Conservation (phyloP, 2,888 invertebrate species). For the Anthrax anthrax region DNA sequence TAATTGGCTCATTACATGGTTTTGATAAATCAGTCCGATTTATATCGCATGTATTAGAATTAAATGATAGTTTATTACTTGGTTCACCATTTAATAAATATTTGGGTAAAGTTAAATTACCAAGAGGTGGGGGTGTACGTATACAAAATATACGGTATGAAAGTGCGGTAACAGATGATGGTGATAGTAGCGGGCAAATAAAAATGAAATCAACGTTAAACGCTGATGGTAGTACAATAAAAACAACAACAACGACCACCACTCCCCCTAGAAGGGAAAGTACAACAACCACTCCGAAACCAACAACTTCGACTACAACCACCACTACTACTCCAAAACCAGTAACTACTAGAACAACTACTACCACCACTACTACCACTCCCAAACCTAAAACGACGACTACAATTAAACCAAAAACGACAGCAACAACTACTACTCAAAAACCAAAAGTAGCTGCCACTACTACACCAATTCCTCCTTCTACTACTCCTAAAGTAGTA, state of each 20-base stretch:
- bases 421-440: slow-evolving; percentile 13
- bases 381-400: slow-evolving; percentile 16
- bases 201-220: slow-evolving; percentile 13
- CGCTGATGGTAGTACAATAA: slow-evolving; percentile 9
- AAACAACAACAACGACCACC: slow-evolving; percentile 17
- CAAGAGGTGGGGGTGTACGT: slow-evolving; percentile 25
- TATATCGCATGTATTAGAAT: slow-evolving; percentile 53
- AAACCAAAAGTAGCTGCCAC: slow-evolving; percentile 18
- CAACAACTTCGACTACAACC: slow-evolving; percentile 13
- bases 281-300: slow-evolving; percentile 14
- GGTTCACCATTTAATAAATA: slow-evolving; percentile 55
- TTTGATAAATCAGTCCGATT: slow-evolving; percentile 39
- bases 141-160: slow-evolving; percentile 29
- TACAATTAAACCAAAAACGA: slow-evolving; percentile 10
- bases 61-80: slow-evolving; percentile 47
- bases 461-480: slow-evolving; percentile 15
- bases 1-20: slow-evolving; percentile 52
- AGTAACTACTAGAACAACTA: slow-evolving; percentile 14
- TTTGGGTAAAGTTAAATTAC: slow-evolving; percentile 47
- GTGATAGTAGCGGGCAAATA: slow-evolving; percentile 5
- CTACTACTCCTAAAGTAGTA: slow-evolving; percentile 10
- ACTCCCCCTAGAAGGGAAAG: slow-evolving; percentile 18
- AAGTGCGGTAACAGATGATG: too few relatives aligned
- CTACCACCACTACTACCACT: slow-evolving; percentile 14
- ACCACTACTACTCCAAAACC: slow-evolving; percentile 12